Base-by-base conservation (phyloP, 35 echinoderm and acorn worm species). In the Lytechinus pictus region DNA sequence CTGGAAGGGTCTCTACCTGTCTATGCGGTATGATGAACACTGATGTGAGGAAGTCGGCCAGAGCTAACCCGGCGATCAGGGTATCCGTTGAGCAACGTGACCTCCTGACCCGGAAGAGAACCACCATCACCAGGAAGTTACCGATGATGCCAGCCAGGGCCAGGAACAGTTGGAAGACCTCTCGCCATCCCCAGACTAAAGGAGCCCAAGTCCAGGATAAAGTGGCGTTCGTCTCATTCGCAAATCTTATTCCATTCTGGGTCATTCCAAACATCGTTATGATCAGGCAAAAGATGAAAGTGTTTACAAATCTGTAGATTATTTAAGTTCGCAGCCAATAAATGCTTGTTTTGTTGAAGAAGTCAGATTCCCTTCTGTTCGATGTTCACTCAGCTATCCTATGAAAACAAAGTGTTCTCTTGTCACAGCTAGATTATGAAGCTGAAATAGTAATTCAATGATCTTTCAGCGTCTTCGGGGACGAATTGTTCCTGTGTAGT, bases 81-180 rank as follows among this genome's bases (percentile, higher is more conserved):
- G 61, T 86, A 28, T 96, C 94, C 52, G 96, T 96, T 52, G 95
- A 54, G 51, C 91, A 96, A 13, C 53, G 92, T 53, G 9, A 9
- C 0, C 95, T 95, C 10, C 94, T 93, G 16, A 94, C 96, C 9
- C 96, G 92, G 1, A 91, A 89, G 54, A 97, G 95, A 12, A 98
- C 95, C 14, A 96, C 11, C 53, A 97, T 95, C 5, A 99, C 98
- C 55, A 98, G 9, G 11, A 57, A 10, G 95, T 99, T 99, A 9
- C 98, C 98, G 27, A 97, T 53, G 86, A 98, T 96, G 53, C 98
- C 98, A 91, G 96, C 92, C 44, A 96, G 55, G 55, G 98, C 96
- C 14, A 99, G 87, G 52, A 97, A 89, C 6, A 99, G 28, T 52
- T 94, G 96, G 9, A 94, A 9, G 55, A 95, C 60, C 24, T 66